Evolutionary conservation across 2,888 invertebrate genomes (phyloP).

Genomic region (Nomada ruficornis): DNA sequence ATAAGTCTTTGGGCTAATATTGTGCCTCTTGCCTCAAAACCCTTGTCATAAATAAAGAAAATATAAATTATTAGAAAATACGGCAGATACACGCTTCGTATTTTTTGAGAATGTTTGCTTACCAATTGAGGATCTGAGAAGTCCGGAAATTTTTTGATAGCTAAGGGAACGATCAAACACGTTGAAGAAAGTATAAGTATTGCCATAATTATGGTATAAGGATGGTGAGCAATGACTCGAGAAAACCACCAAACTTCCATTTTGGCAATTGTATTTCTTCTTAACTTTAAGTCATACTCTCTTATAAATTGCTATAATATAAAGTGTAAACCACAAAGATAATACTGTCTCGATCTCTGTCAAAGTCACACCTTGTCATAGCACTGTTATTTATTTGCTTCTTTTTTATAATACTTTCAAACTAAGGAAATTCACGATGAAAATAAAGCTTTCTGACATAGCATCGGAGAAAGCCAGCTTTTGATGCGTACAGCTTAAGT

Average conservation of each 20-base stretch:
- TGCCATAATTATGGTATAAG: constrained; percentile 87
- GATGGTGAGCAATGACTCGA: constrained; percentile 88
- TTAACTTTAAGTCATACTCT: constrained; percentile 39
- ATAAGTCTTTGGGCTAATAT: constrained; percentile 91
- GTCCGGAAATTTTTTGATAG: constrained; percentile 89
- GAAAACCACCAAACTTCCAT: constrained; percentile 85
- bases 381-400: background rate
- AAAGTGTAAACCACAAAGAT: background rate
- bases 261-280: constrained; percentile 26
- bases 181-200: constrained; percentile 88
- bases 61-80: constrained; percentile 3
- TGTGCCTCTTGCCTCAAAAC: constrained; percentile 97
- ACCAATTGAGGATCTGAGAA: constrained; percentile 95
- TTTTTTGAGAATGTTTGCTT: constrained; percentile 75
- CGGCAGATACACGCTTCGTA: background rate
- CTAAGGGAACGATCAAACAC: constrained; percentile 88
- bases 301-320: constrained; percentile 20
- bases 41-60: constrained; percentile 85
- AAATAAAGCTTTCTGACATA: constrained; percentile 2
- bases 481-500: background rate
- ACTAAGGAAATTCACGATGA: constrained; percentile 1
- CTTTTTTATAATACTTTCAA: constrained; percentile 1
- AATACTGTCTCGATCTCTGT: constrained; percentile 4
- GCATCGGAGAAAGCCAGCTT: background rate
- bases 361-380: constrained; percentile 22